Evolutionary conservation across 2,888 invertebrate genomes (phyloP), one percentile per base, ranked within the genome.

Genomic region (Cosmorhoe ocellata): DNA sequence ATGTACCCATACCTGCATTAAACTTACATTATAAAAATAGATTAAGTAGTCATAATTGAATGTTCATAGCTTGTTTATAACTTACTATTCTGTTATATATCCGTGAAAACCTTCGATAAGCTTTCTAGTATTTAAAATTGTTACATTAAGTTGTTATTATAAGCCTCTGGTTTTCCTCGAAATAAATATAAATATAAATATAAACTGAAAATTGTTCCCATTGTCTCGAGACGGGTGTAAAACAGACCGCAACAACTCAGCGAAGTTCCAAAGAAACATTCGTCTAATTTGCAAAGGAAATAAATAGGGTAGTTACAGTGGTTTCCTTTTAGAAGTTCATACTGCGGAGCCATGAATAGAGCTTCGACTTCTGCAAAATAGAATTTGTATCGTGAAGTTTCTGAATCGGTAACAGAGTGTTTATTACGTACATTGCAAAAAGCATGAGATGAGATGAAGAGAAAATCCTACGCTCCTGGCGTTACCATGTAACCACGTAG

Each of bases 271-370:
- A 64, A 69, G 65, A 66, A 72, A 76, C 76, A 74, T 76, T 66
- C 70, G 61, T 75, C 74, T 74, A 77, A 79, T 79, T 80, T 78
- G 76, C 73, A 70, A 72, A 71, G 68, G 70, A 79, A 79, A 79
- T 76, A 78, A 77, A 80, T 72, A 70, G 74, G 71, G 63, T 71
- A n/a, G n/a, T n/a, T n/a, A 81, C 82, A 82, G 74, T 75, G 77
- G 67, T 81, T 79, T 73, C 73, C 81, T 80, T 71, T 81, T 74
- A 82, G 65, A 11, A 55, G 36, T 51, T 57, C 24, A 3, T 30
- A 34, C 34, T 40, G 42, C 34, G 49, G 62, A 41, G 55, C 48
- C 42, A 43, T 59, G 56, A 62, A 64, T 36, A 11, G 54, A 61
- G 61, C 56, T 66, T 63, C 54, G 54, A 59, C 51, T 58, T 37